Percentiles rank a stretch among this genome's conserved stretches.
Conservation (phyloP, 2,888 invertebrate species). For the Sminthurides aquaticus region DNA sequence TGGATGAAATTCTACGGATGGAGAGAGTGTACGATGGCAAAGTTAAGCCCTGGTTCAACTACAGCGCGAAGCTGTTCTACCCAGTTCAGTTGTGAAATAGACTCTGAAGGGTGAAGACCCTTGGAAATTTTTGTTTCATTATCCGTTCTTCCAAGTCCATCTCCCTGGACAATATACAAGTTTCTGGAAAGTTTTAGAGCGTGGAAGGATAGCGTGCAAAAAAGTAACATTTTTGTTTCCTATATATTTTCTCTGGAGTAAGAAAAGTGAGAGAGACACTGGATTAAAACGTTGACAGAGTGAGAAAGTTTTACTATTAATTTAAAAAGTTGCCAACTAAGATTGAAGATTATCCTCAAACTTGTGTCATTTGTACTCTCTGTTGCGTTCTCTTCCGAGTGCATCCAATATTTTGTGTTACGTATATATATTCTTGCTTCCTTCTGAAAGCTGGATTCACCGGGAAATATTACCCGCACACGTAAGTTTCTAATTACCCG, state of each 20-base stretch:
- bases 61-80: too few relatives aligned
- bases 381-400: background rate
- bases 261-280: background rate
- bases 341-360: too few relatives aligned
- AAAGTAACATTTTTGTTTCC: too few relatives aligned
- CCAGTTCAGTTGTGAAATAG: background rate
- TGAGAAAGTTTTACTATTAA: background rate
- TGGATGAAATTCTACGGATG: too few relatives aligned
- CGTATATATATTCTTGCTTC: background rate
- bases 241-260: background rate
- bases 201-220: too few relatives aligned
- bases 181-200: too few relatives aligned
- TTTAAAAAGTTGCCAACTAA: background rate
- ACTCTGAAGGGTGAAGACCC: background rate
- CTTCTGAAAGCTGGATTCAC: background rate
- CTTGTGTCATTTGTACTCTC: background rate
- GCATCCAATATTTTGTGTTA: background rate
- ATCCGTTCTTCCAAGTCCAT: too few relatives aligned
- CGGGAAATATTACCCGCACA: too few relatives aligned
- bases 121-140: too few relatives aligned
- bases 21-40: too few relatives aligned
- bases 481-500: background rate
- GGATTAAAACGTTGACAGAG: background rate
- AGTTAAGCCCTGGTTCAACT: too few relatives aligned
- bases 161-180: too few relatives aligned